A percentile compares a stretch with the other conserved stretches of the same genome.
Evolutionary conservation across 2,797 vertebrate species (phyloP).

Genomic region (Spondyliosoma cantharus): DNA sequence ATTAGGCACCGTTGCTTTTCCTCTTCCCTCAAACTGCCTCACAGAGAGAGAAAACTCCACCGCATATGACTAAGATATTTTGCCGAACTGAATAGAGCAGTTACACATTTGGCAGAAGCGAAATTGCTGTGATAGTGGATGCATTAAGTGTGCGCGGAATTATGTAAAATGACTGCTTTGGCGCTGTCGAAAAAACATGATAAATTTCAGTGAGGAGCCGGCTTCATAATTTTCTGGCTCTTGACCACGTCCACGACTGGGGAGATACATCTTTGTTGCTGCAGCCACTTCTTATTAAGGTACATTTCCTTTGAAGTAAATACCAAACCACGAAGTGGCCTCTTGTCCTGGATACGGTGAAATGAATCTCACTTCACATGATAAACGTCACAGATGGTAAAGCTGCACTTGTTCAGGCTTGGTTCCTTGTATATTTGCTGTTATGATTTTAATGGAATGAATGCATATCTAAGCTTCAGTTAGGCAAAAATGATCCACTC

Average conservation of each 20-base stretch:
- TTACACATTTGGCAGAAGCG: slow-evolving; percentile 27
- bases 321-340: background rate
- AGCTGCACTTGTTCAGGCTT: slow-evolving; percentile 1
- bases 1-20: slow-evolving; percentile 40
- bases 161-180: slow-evolving; percentile 31
- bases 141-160: slow-evolving; percentile 34
- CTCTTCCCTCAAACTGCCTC: slow-evolving; percentile 39
- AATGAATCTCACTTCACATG: background rate
- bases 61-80: slow-evolving; percentile 20
- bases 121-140: slow-evolving; percentile 32
- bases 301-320: slow-evolving; percentile 28
- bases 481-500: slow-evolving; percentile 11
- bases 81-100: slow-evolving; percentile 14
- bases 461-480: slow-evolving; percentile 7
- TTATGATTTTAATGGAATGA: slow-evolving; percentile 28
- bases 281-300: slow-evolving; percentile 13
- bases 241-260: background rate
- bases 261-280: slow-evolving; percentile 21
- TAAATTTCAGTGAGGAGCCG: background rate
- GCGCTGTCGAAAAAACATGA: slow-evolving; percentile 21
- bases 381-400: slow-evolving; percentile 2
- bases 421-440: slow-evolving; percentile 12
- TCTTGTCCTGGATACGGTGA: slow-evolving; percentile 21
- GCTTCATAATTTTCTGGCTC: slow-evolving; percentile 26
- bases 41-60: background rate